Conservation (phyloP, 2,888 invertebrate genomes). For the Neria commutata region DNA sequence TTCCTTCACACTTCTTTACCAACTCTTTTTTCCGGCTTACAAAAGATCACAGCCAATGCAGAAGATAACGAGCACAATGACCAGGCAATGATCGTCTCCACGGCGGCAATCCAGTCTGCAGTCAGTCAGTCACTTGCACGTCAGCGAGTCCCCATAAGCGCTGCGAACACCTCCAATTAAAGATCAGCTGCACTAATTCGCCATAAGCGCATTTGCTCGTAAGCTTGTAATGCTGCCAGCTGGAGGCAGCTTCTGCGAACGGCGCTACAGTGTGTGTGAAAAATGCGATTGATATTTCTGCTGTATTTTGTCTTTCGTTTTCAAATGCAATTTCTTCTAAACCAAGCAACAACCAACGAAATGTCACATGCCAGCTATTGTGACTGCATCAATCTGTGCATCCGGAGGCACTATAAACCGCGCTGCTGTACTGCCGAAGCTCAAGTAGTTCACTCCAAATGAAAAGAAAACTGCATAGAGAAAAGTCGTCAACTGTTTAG, state of each 20-base stretch:
- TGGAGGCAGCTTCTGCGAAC: neutral
- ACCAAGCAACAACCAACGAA: neutral
- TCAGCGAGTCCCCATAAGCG: neutral
- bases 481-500: neutral
- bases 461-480: neutral
- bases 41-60: no score
- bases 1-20: no score
- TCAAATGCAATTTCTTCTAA: neutral
- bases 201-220: constrained; percentile 35
- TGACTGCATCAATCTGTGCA: neutral
- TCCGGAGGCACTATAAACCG: neutral
- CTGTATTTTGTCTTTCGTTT: no score
- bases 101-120: neutral
- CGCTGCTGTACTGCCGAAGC: no score
- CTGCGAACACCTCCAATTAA: constrained; percentile 38
- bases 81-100: neutral
- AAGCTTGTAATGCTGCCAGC: neutral
- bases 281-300: constrained; percentile 7
- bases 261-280: neutral
- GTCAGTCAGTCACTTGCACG: neutral
- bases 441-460: neutral
- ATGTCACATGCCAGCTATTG: neutral
- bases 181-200: constrained; percentile 46
- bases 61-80: neutral
- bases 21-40: no score